These are phyloP conservation scores for Nesometra sesokonis DNA, from an alignment of 35 echinoderm and acorn worm species.

Conservation along the genomic window DNA sequence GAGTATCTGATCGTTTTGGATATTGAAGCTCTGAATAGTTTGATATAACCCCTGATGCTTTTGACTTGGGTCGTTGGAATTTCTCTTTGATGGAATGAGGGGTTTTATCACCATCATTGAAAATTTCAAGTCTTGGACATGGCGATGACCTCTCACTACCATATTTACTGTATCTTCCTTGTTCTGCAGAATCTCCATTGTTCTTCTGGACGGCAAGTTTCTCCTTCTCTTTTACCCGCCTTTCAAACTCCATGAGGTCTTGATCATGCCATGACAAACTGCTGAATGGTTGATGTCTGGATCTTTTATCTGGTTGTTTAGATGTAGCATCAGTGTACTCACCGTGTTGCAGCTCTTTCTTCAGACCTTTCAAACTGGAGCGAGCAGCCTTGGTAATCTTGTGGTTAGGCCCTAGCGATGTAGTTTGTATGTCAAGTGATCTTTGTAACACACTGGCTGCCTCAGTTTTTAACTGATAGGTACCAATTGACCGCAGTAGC, in stretches of 20 bases:
- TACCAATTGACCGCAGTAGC: constrained; percentile 51
- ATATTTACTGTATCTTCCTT: background rate
- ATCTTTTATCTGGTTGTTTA: constrained; percentile 38
- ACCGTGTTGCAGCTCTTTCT: constrained; percentile 44
- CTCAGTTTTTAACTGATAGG: constrained; percentile 62
- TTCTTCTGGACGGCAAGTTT: background rate
- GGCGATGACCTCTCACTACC: background rate
- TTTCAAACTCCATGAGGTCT: constrained; percentile 35
- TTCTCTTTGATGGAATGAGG: background rate
- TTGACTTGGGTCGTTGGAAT: background rate
- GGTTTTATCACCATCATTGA: background rate
- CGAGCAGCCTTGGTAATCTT: constrained; percentile 45
- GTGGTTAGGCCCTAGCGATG: constrained; percentile 60
- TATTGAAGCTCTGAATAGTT: background rate
- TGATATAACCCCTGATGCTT: background rate
- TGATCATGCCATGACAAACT: constrained; percentile 56
- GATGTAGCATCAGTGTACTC: constrained; percentile 43
- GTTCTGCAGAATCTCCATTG: background rate
- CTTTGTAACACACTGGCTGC: constrained; percentile 42
- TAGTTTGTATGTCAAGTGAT: constrained; percentile 61
- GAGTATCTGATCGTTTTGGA: background rate
- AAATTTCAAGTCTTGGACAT: background rate
- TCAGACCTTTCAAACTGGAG: constrained; percentile 34
- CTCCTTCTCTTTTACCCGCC: background rate
- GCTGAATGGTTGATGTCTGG: constrained; percentile 29